Conservation (phyloP, 2,888 invertebrate species). For the Amiota communis region DNA sequence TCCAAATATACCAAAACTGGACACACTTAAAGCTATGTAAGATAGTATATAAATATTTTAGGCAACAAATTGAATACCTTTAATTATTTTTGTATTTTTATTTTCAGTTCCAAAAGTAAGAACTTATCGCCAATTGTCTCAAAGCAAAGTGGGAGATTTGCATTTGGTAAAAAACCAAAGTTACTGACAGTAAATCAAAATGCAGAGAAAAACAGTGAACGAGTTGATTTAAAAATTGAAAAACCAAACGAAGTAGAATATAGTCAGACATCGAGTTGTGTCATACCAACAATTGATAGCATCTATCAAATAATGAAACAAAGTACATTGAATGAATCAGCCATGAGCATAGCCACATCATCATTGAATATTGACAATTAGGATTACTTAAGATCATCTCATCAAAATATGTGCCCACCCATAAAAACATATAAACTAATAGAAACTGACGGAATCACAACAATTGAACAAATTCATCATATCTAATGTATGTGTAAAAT, state of each 20-base stretch:
- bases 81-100: background rate
- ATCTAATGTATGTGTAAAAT: background rate
- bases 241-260: background rate
- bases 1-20: conserved; percentile 72
- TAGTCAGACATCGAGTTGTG: background rate
- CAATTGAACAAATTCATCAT: background rate
- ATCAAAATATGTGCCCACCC: background rate
- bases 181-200: no score
- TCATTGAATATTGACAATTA: background rate
- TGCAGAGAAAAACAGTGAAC: no score
- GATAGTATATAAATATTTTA: conserved; percentile 33
- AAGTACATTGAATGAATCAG: background rate
- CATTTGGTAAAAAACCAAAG: conserved; percentile 68
- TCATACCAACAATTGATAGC: conserved; percentile 10
- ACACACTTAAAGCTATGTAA: conserved; percentile 71
- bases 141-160: conserved; percentile 67
- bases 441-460: background rate
- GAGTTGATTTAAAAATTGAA: background rate
- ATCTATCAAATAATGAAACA: conserved; percentile 19
- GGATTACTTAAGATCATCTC: background rate
- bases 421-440: no score
- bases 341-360: no score
- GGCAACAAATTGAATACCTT: background rate
- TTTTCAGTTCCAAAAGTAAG: conserved; percentile 62
- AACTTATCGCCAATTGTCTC: conserved; percentile 68